A percentile compares a stretch with the other conserved stretches of the same genome.
Evolutionary conservation across 2,113 vertebrate species (phyloP).

Genomic region (Cyprichromis sp.): DNA sequence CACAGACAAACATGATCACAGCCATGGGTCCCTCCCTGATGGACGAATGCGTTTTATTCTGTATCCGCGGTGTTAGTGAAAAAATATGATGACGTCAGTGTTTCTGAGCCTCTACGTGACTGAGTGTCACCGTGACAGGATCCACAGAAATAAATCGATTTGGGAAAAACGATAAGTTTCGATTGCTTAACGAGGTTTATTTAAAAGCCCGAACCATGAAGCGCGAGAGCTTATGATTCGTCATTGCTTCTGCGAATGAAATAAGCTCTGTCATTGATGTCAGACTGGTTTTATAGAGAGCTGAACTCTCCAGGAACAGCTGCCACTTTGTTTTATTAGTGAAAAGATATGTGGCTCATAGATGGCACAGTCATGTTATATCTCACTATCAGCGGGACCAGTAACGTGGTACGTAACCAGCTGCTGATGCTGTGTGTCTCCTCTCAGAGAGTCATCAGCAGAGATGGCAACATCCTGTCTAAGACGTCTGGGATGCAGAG

Average conservation of each 20-base stretch:
- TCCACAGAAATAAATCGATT: background rate
- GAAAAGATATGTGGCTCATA: background rate
- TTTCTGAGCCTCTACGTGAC: background rate
- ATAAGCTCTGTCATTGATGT: background rate
- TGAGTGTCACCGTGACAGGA: background rate
- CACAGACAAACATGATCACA: background rate
- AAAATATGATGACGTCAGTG: accelerated
- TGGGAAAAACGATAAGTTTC: background rate
- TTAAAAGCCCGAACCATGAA: background rate
- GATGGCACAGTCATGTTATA: background rate
- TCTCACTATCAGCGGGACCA: background rate
- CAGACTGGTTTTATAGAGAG: background rate
- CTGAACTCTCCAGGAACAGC: background rate
- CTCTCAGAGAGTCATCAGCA: constrained; percentile 78
- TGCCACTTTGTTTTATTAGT: background rate
- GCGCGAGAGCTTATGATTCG: background rate
- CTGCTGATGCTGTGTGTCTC: background rate
- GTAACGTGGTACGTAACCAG: background rate
- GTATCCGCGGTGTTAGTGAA: background rate
- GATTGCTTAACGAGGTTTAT: background rate
- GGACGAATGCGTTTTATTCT: no score
- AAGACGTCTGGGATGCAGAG: constrained; percentile 77
- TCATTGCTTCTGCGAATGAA: background rate
- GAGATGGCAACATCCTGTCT: constrained; percentile 61
- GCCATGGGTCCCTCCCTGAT: background rate